These are phyloP conservation scores for Pseudorhombus dupliciocellatus DNA, from an alignment of 2,113 vertebrate species.

Conservation along the genomic window DNA sequence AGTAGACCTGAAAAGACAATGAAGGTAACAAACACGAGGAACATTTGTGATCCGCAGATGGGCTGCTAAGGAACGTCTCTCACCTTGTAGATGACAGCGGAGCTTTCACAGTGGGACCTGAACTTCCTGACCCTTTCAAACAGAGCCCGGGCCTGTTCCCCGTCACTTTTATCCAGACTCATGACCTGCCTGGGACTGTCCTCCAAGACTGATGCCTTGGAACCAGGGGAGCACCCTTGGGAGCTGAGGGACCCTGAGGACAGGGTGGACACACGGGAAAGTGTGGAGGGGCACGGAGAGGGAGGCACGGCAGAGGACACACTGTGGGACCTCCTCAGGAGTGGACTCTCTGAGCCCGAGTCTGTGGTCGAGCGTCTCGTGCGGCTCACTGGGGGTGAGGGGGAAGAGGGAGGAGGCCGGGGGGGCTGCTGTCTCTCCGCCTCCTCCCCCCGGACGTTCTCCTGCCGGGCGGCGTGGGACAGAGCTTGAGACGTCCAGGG, in stretches of 20 bases:
- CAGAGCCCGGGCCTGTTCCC: constrained; percentile 83
- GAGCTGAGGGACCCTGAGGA: constrained; percentile 26
- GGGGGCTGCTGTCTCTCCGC: constrained; percentile 13
- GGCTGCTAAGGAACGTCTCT: constrained; percentile 5
- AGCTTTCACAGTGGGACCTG: constrained; percentile 81
- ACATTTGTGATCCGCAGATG: too few species aligned
- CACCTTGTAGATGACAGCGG: constrained; percentile 83
- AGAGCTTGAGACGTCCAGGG: constrained; percentile 86
- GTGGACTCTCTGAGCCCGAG: constrained; percentile 72
- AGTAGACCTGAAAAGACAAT: constrained; percentile 75
- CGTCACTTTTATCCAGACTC: constrained; percentile 82
- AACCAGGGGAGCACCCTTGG: neutral
- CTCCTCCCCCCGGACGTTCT: constrained; percentile 42
- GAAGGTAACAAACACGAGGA: neutral
- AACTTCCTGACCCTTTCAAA: constrained; percentile 86
- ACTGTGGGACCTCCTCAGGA: constrained; percentile 56
- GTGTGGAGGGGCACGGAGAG: constrained; percentile 67
- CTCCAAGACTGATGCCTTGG: constrained; percentile 29
- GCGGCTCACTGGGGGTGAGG: constrained; percentile 17
- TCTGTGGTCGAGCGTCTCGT: constrained; percentile 62
- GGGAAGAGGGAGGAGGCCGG: constrained; percentile 1
- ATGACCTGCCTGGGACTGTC: constrained; percentile 53
- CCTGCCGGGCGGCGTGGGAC: constrained; percentile 78
- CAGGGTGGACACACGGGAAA: constrained; percentile 56
- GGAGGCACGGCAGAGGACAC: constrained; percentile 40